Evolutionary conservation across 1,140 invertebrate species (phyloP), one percentile per base, ranked within the genome.

Genomic region (Drosophila teissieri): DNA sequence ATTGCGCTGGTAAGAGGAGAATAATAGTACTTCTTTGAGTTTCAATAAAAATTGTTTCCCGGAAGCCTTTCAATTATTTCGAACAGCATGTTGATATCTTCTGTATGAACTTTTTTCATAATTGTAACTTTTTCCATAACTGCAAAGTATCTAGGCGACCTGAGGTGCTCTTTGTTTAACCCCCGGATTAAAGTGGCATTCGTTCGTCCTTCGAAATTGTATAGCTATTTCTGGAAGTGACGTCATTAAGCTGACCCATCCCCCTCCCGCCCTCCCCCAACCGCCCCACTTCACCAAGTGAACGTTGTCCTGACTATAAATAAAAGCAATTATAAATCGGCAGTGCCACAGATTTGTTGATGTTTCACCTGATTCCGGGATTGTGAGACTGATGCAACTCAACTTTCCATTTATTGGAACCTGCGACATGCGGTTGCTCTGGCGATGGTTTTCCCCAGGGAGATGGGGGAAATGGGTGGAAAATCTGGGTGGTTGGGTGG

Each of bases 241-340:
- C 67, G 67, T 70, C 64, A 70, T 12, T 49, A 37, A 64, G 27
- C 53, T 40, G 31, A 37, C n/a, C 48, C 27, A 19, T n/a, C 42
- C 15, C 19, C 48, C n/a, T 19, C 36, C 12, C n/a, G n/a, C n/a
- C n/a, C n/a, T n/a, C 19, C 14, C 46, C 14, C 0, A 8, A 40
- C 40, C 37, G 17, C 24, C 22, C 8, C 24, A 3, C 45, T 27
- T 8, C 14, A 11, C 42, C 51, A 15, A 12, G 7, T 15, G 8
- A 40, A 39, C 37, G 31, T 75, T 19, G 39, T 48, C 52, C 62
- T 56, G 73, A 42, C 56, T 73, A 68, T 61, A 80, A 75, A 80
- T 80, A 80, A 80, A 80, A 75, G 77, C 65, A 80, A 80, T 80
- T 80, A 80, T 79, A 80, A 80, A 75, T 80, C 68, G 57, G 52